A percentile compares a stretch with the other conserved stretches of the same genome.
These are phyloP conservation scores for Florisuga fusca DNA, from an alignment of 2,797 vertebrate genomes.

Conservation along the genomic window DNA sequence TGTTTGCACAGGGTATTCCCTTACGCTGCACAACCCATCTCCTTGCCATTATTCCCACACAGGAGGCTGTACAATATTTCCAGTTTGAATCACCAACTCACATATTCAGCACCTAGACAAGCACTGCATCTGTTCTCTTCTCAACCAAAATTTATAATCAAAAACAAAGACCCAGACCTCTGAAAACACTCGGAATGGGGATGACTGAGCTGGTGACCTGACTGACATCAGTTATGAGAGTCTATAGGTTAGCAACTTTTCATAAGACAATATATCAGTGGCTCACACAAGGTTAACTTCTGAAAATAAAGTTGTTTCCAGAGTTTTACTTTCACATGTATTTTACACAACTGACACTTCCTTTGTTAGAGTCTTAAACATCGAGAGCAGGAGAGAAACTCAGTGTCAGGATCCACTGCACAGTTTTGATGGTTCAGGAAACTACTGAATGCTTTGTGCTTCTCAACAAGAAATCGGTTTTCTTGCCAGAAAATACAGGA, in stretches of 20 bases:
- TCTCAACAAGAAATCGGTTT: background rate
- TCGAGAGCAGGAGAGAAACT: background rate
- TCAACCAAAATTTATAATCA: background rate
- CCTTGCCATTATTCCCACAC: background rate
- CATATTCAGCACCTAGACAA: background rate
- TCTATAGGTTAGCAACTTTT: background rate
- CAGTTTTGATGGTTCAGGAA: background rate
- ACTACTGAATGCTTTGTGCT: background rate
- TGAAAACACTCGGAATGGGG: background rate
- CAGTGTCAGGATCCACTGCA: background rate
- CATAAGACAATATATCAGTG: background rate
- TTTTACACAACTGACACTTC: background rate
- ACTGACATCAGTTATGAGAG: fast-evolving
- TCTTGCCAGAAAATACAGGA: background rate
- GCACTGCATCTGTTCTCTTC: background rate
- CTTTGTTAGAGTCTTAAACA: background rate
- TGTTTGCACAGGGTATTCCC: background rate
- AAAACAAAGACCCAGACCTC: background rate
- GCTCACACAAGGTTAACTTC: background rate
- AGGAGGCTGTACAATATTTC: background rate
- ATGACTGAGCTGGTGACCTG: background rate
- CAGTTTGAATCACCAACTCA: background rate
- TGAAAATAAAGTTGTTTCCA: background rate
- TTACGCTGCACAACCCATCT: fast-evolving
- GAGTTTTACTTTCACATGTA: background rate